These are phyloP conservation scores for Entomobrya multifasciata DNA, from an alignment of 2,888 invertebrate species.

Conservation along the genomic window DNA sequence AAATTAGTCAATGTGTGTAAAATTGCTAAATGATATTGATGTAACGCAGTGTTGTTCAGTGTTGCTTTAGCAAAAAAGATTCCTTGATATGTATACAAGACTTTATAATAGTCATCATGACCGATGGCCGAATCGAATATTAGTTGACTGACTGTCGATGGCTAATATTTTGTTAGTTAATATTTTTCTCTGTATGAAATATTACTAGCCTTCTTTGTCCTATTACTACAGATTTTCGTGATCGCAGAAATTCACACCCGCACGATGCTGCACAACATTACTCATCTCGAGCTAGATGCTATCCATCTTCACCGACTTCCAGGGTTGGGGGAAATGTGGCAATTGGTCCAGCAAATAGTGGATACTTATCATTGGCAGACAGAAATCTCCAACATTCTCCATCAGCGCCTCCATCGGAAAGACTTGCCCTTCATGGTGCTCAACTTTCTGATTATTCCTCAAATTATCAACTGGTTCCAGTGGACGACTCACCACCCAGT, in stretches of 20 bases:
- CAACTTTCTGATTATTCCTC: background rate
- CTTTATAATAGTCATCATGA: too few relatives aligned
- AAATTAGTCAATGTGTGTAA: too few relatives aligned
- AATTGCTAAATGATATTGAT: too few relatives aligned
- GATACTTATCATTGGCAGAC: background rate
- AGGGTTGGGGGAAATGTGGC: background rate
- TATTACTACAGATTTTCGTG: conserved; percentile 41
- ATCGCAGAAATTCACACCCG: background rate
- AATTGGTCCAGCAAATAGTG: background rate
- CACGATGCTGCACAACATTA: conserved; percentile 33
- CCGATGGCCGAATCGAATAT: too few relatives aligned
- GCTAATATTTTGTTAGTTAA: too few relatives aligned
- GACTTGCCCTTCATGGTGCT: conserved; percentile 47
- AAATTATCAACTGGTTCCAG: conserved; percentile 2
- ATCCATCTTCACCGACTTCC: background rate
- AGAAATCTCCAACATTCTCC: conserved; percentile 23
- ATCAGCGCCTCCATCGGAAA: conserved; percentile 34
- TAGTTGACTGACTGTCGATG: too few relatives aligned
- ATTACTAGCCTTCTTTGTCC: background rate
- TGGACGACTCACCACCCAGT: conserved; percentile 63
- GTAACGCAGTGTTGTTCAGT: too few relatives aligned
- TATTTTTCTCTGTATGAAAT: too few relatives aligned
- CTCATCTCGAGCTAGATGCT: conserved; percentile 22
- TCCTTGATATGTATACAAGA: too few relatives aligned
- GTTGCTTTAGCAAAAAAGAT: too few relatives aligned